Evolutionary conservation across 1,140 invertebrate species (phyloP), one percentile per base, ranked within the genome.

Genomic region (Lordiphosa clarofinis): DNA sequence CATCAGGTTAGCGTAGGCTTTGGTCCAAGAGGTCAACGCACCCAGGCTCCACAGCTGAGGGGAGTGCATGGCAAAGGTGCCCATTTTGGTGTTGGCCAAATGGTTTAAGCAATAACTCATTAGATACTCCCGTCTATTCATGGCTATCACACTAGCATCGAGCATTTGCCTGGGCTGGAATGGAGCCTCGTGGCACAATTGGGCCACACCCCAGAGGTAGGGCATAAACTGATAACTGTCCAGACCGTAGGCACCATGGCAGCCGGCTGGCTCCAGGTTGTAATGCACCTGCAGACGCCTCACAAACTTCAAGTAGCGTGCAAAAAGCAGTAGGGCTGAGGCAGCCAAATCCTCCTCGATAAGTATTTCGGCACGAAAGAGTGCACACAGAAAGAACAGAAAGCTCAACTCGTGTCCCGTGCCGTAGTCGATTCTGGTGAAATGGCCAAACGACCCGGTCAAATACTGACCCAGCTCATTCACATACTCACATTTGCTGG

Each of bases 171-270:
- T 33, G 3, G 76, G 76, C 2, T 19, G 8, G n/a, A 82, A 76
- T 4, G 76, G 67, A 2, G 67, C 36, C 1, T 43, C 31, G 15
- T 72, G 42, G 39, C 72, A 59, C 19, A 82, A 37, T 21, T 82
- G 76, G 1, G 76, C 76, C 0, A 33, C 12, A 6, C 76, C 76
- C 76, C 72, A 84, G 4, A 82, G 10, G 13, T 62, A 84, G 0
- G 73, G 39, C 4, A 82, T 35, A 15, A 84, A 82, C 37, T 84
- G 78, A 37, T 46, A 84, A 5, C 61, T 47, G 12, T 82, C 78
- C 15, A 82, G 13, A 4, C 63, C 75, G 13, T 82, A 82, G 35
- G 67, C 40, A 3, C 63, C 59, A 24, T 73, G 59, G 11, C 12
- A 31, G 8, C 58, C 50, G 0, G 68, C 56, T 1, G 78, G 28